Base-by-base conservation (phyloP, 2,113 vertebrate genomes). In the Glaucomys volans region DNA sequence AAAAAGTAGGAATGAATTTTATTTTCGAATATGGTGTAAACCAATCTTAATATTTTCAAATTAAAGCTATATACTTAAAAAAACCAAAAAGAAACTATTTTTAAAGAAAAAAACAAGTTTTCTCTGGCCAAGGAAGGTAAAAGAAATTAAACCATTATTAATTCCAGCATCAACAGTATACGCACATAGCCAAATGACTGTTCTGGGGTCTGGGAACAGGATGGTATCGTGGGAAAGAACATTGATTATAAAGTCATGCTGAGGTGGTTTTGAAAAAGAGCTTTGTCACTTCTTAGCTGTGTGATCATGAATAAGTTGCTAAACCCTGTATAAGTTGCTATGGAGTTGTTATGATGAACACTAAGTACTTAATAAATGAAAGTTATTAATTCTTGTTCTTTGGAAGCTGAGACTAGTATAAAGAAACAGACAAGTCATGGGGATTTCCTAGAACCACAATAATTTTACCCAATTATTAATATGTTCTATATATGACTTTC, bases 251-350 rank as follows among this genome's bases (percentile, higher is more conserved):
- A 96, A 93, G 77, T 97, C 94, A 94, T 91, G 96, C 94, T 97
- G 94, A 96, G 76, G 87, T 92, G 91, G n/a, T 88, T 98, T 74
- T 97, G 84, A 95, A 97, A 97, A 98, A 95, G 54, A 88, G 59
- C 76, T 79, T 97, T 96, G 88, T 95, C 76, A 69, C 40, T 97
- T 91, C 92, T 52, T 85, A 94, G 77, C 76, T 95, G 71, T 95
- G 44, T 80, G 52, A 77, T 96, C 72, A 71, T 95, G 71, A 95
- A 16, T 77, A 89, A 94, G 62, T 71, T 94, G 71, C 94, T 94
- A 90, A 96, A 92, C 47, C 52, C 66, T 96, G n/a, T 74, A 88
- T 66, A 79, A 95, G 97, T 95, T 97, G 91, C 96, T 97, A 93
- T 83, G 94, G 94, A 96, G 93, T 90, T 98, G 89, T 94, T 90